Evolutionary conservation across 2,888 invertebrate species (phyloP).

Genomic region (Aspidapion aeneum): DNA sequence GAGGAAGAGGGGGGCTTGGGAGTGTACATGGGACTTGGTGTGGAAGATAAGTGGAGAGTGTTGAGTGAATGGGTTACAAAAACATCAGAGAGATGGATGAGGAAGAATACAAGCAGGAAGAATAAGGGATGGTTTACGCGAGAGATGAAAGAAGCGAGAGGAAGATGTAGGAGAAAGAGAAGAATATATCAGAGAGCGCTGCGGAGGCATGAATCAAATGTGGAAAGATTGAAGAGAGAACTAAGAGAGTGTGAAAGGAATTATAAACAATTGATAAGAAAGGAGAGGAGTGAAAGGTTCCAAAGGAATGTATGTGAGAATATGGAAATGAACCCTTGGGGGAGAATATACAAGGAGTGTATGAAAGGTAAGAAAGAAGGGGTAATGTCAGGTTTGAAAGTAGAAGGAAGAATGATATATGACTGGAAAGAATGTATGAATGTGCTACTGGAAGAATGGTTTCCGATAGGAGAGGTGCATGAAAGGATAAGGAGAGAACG

Average conservation of each 20-base stretch:
- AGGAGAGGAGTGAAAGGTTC: no score
- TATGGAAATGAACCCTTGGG: no score
- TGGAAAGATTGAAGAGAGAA: no score
- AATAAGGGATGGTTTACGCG: not conserved
- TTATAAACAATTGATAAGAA: no score
- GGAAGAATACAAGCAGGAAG: not conserved
- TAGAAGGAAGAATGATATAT: no score
- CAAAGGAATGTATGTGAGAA: no score
- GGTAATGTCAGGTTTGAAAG: no score
- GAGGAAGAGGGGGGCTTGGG: not conserved
- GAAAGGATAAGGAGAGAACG: no score
- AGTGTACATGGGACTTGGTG: not conserved
- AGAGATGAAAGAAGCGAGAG: not conserved
- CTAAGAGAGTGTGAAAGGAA: no score
- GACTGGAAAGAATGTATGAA: not conserved
- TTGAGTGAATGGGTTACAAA: not conserved
- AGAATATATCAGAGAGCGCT: not conserved
- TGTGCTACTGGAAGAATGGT: not conserved
- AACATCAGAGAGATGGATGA: not conserved
- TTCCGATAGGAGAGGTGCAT: no score
- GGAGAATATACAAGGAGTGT: no score
- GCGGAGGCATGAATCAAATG: not conserved
- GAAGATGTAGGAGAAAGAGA: not conserved
- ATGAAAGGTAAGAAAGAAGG: no score
- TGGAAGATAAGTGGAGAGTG: not conserved